These are phyloP conservation scores for Alitta virens DNA, from an alignment of 2,888 invertebrate species.

Conservation along the genomic window DNA sequence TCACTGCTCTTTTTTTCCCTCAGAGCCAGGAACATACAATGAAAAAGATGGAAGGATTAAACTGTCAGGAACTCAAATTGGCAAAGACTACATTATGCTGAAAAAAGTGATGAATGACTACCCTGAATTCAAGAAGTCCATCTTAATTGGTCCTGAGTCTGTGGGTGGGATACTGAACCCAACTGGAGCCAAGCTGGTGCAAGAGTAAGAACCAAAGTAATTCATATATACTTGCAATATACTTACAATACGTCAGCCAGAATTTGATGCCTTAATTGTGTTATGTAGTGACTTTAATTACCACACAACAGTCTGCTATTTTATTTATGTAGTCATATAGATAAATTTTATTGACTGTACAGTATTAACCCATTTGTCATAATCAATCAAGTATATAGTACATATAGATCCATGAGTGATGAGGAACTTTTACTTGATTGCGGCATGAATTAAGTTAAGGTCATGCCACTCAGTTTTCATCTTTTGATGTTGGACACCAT, in stretches of 20 bases:
- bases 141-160: slow-evolving; percentile 30
- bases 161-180: not conserved
- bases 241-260: too few relatives aligned
- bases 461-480: too few relatives aligned
- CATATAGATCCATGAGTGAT: too few relatives aligned
- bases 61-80: slow-evolving; percentile 23
- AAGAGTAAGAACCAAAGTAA: not conserved
- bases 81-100: slow-evolving; percentile 23
- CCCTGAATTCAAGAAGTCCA: slow-evolving; percentile 15
- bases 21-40: not conserved
- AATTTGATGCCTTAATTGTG: not conserved
- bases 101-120: slow-evolving; percentile 15
- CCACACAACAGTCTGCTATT: not conserved
- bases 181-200: not conserved
- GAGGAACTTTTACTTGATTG: too few relatives aligned
- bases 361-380: too few relatives aligned
- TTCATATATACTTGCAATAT: not conserved
- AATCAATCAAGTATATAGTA: too few relatives aligned
- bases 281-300: not conserved
- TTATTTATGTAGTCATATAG: not conserved
- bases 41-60: not conserved
- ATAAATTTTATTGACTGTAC: too few relatives aligned
- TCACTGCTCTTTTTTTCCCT: too few relatives aligned
- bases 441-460: too few relatives aligned
- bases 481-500: too few relatives aligned